phyloP scores from a whole-genome alignment of 2,888 invertebrate genomes.

The Papilio elwesi region DNA sequence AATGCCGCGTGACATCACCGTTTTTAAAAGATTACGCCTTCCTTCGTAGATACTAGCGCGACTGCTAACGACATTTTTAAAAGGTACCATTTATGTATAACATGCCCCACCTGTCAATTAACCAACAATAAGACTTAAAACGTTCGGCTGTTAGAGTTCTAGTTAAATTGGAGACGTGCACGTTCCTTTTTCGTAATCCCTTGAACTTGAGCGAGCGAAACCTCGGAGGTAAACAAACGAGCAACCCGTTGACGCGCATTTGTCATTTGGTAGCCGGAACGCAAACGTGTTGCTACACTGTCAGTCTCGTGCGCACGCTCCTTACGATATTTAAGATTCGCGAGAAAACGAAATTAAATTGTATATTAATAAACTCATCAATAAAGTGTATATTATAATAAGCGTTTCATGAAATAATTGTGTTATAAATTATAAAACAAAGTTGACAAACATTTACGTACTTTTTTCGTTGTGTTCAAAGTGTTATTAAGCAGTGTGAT shows the following conservation, averaged over 20 bases:
- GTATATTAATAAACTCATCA: background rate
- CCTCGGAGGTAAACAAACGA: constrained; percentile 70
- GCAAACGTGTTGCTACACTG: constrained; percentile 63
- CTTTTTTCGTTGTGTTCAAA: constrained; percentile 6
- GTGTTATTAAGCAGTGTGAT: constrained; percentile 45
- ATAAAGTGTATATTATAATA: constrained; percentile 12
- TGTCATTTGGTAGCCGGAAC: constrained; percentile 78
- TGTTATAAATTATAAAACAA: background rate
- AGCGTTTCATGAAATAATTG: background rate
- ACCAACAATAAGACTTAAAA: constrained; percentile 41
- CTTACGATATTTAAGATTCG: constrained; percentile 56
- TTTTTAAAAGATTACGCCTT: constrained; percentile 26
- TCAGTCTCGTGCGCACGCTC: constrained; percentile 58
- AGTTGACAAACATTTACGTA: background rate
- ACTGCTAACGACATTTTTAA: constrained; percentile 37
- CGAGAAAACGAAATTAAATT: constrained; percentile 45
- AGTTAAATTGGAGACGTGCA: constrained; percentile 48
- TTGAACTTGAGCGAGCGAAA: constrained; percentile 73
- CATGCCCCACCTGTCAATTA: constrained; percentile 44
- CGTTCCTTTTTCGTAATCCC: constrained; percentile 66
- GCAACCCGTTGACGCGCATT: constrained; percentile 74
- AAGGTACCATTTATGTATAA: constrained; percentile 47
- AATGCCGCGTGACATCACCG: constrained; percentile 46
- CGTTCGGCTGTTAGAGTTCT: constrained; percentile 47
- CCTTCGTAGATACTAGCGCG: constrained; percentile 38